Base-by-base conservation (phyloP, 2,113 vertebrate genomes). In the Bucco capensis region DNA sequence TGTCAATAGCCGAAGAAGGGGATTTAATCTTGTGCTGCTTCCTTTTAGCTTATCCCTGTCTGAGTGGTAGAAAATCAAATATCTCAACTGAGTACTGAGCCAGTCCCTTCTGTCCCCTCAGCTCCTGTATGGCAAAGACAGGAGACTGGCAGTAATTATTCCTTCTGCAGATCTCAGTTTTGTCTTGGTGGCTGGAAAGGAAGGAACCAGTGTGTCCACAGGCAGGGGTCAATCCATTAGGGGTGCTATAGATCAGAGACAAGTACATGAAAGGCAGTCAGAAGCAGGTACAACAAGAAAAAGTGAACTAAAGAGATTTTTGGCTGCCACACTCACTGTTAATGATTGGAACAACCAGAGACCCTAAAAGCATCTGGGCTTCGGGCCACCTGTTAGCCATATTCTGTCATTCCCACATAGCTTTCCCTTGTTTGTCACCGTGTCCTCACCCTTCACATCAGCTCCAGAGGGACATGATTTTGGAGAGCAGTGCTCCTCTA, bases 71-170 rank as follows among this genome's bases (percentile, higher is more conserved):
- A 83, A 83, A 80, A 77, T 73, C 54, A 80, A 53, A 8, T n/a
- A 49, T 19, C 3, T 9, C 66, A 61, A 5, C 12, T n/a, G 60
- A 62, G 31, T 61, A 14, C 79, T 80, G 30, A 50, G 50, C 8
- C 24, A 46, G 11, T 53, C 35, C 21, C 24, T 81, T 77, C 66
- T 62, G 38, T 40, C 35, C 12, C 25, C 23, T 62, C 10, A 73
- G 38, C 10, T 93, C 44, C 44, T 86, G 0, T 38, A 11, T 1
- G 12, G 53, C 73, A 86, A 56, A 81, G 60, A 47, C 0, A 0
- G 14, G 23, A 14, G 18, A n/a, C 14, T 70, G 35, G 25, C 35
- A 38, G 23, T 40, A 64, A 28, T 62, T 46, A 87, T 24, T 69
- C 28, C 19, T 92, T 23, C 64, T 83, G 56, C 42, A 71, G n/a